Percentiles rank a stretch among this genome's conserved stretches.
Evolutionary conservation across 1,140 invertebrate species (phyloP).

Genomic region (Lordiphosa mommai): DNA sequence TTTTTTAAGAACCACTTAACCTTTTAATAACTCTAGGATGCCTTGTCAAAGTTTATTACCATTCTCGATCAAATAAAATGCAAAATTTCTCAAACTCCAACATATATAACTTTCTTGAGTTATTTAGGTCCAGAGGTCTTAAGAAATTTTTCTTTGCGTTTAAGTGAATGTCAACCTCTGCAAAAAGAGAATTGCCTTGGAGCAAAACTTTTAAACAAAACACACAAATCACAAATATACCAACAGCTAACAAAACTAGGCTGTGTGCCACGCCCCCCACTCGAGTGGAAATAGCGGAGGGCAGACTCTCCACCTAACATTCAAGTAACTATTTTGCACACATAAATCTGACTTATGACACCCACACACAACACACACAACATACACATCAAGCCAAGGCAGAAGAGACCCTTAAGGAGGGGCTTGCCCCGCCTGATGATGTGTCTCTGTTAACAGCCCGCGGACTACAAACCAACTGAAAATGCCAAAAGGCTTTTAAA

Average conservation of each 20-base stretch:
- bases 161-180: too few species aligned
- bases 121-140: too few species aligned
- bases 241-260: conserved; percentile 43
- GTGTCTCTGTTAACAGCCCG: conserved; percentile 41
- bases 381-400: background rate
- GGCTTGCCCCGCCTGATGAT: conserved; percentile 37
- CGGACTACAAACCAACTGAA: conserved; percentile 2
- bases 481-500: conserved; percentile 45
- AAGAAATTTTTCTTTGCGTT: too few species aligned
- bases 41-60: too few species aligned
- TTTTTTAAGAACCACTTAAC: too few species aligned
- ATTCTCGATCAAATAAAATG: too few species aligned
- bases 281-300: conserved; percentile 23
- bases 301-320: conserved; percentile 13
- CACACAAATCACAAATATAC: conserved; percentile 56
- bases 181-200: conserved; percentile 1
- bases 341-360: conserved; percentile 74
- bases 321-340: conserved; percentile 63
- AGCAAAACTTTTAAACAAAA: conserved; percentile 57
- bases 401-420: background rate
- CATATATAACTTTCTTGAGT: too few species aligned
- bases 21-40: background rate
- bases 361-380: conserved; percentile 10
- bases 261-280: conserved; percentile 13
- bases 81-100: too few species aligned